These are phyloP conservation scores for Oryctolagus cuniculus DNA, from an alignment of 2,113 vertebrate genomes.

Conservation along the genomic window mOryCun1.1 NC_091435.1:135451501-135452000, in stretches of 20 bases:
- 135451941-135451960: conserved; percentile 22
- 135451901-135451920: not conserved
- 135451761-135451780: not conserved
- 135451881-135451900: not conserved
- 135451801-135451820: not conserved
- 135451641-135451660: not conserved
- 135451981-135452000: not conserved
- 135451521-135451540: not conserved
- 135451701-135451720: not conserved
- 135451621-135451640: not conserved
- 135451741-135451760: not conserved
- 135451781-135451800: not conserved
- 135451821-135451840: not conserved
- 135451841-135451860: not conserved
- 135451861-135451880: not conserved
- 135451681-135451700: conserved; percentile 26
- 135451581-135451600: not conserved
- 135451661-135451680: not conserved
- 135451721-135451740: conserved; percentile 7
- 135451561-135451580: not conserved
- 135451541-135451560: not conserved
- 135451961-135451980: accelerated
- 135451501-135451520: not conserved
- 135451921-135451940: not conserved
- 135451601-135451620: not conserved